Percentiles rank a stretch among this genome's conserved stretches.
phyloP scores from a whole-genome alignment of 2,797 vertebrate genomes.

The Xenops minutus region DNA sequence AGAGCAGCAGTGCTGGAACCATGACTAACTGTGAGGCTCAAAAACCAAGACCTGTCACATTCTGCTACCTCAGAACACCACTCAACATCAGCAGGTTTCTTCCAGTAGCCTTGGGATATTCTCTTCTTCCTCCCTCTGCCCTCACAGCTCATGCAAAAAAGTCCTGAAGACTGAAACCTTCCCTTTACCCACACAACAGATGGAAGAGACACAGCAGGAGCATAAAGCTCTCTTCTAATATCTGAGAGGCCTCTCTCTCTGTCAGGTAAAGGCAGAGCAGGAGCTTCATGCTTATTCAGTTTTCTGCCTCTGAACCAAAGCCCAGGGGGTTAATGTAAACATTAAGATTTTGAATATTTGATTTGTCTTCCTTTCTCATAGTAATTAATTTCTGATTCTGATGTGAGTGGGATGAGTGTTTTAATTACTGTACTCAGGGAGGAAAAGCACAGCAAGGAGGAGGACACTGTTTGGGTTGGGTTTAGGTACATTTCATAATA shows the following conservation, averaged over 20 bases:
- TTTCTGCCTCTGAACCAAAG: constrained; percentile 28
- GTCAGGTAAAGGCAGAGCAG: background rate
- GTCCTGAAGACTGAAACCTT: background rate
- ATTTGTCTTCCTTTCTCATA: background rate
- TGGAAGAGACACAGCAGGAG: background rate
- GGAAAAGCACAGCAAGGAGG: background rate
- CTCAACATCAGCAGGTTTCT: background rate
- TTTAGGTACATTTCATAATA: background rate
- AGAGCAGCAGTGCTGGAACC: background rate
- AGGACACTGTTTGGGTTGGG: background rate
- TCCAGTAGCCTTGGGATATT: background rate
- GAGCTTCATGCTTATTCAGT: background rate
- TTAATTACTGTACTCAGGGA: background rate
- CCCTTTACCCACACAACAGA: background rate
- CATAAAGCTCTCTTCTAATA: background rate
- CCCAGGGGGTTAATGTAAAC: background rate
- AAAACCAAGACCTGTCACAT: background rate
- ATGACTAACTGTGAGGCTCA: background rate
- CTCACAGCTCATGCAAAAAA: background rate
- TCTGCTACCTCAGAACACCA: background rate
- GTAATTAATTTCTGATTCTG: background rate
- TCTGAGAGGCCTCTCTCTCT: background rate
- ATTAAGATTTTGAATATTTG: background rate
- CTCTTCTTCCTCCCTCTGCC: background rate
- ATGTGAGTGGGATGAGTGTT: background rate